Conservation (phyloP, 2,797 vertebrate species). For the Gymnoscopelus braueri region DNA sequence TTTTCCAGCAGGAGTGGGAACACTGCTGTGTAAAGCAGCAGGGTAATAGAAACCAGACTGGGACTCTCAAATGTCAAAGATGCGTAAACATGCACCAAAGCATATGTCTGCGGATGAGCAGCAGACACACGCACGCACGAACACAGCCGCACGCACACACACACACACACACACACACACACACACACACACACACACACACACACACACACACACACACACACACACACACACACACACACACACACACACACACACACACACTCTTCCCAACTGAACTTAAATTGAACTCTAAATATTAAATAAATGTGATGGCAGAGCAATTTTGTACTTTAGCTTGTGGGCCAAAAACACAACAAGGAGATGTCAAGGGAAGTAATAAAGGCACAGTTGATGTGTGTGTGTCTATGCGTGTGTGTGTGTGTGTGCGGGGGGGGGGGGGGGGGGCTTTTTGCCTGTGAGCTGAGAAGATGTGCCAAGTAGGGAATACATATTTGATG, state of each 20-base stretch:
- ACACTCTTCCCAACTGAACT: constrained; percentile 55
- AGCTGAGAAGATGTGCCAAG: neutral
- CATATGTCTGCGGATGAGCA: neutral
- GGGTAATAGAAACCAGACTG: constrained; percentile 32
- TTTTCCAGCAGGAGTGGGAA: constrained; percentile 26
- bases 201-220: neutral
- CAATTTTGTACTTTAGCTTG: constrained; percentile 37
- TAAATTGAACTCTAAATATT: constrained; percentile 53
- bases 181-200: neutral
- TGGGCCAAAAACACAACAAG: constrained; percentile 44
- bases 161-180: neutral
- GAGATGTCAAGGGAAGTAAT: constrained; percentile 40
- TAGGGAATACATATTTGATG: constrained; percentile 17
- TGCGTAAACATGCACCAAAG: neutral
- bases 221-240: neutral
- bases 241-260: neutral
- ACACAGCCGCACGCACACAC: too few relatives aligned
- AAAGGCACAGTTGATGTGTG: constrained; percentile 20
- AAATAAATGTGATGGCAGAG: constrained; percentile 52
- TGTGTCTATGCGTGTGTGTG: constrained; percentile 1
- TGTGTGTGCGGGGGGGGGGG: neutral
- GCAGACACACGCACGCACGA: neutral
- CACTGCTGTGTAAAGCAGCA: constrained; percentile 12
- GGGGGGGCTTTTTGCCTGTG: neutral
- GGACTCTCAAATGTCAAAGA: constrained; percentile 34